phyloP scores from a whole-genome alignment of 2,797 vertebrate genomes.

The Dryobates pubescens region DNA sequence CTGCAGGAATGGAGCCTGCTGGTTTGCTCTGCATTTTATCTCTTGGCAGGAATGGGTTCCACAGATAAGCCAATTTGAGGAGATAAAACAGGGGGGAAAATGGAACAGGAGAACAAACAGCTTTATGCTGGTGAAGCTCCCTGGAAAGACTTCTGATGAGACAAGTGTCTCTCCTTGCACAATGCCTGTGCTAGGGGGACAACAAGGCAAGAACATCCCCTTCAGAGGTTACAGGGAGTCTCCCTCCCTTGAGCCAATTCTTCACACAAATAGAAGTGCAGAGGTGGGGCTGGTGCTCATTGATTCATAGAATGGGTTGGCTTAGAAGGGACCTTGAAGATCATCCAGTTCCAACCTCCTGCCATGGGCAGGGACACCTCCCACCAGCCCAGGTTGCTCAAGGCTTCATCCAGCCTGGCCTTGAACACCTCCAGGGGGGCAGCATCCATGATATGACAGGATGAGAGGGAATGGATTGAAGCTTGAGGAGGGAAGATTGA shows the following conservation, averaged over 20 bases:
- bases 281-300: neutral
- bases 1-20: neutral
- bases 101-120: neutral
- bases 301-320: too few species aligned
- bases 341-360: too few species aligned
- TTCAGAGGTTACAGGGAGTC: neutral
- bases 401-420: too few species aligned
- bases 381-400: too few species aligned
- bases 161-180: neutral
- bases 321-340: too few species aligned
- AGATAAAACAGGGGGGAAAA: neutral
- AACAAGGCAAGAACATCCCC: neutral
- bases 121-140: neutral
- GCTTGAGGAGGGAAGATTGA: too few species aligned
- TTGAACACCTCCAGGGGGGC: too few species aligned
- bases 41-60: neutral
- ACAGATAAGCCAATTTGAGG: neutral
- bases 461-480: too few species aligned
- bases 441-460: too few species aligned
- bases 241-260: neutral
- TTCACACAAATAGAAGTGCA: neutral
- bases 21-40: neutral
- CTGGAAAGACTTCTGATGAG: neutral
- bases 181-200: neutral
- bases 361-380: too few species aligned